Conservation (phyloP, 2,113 vertebrate genomes). For the Crotalus helleri region DNA sequence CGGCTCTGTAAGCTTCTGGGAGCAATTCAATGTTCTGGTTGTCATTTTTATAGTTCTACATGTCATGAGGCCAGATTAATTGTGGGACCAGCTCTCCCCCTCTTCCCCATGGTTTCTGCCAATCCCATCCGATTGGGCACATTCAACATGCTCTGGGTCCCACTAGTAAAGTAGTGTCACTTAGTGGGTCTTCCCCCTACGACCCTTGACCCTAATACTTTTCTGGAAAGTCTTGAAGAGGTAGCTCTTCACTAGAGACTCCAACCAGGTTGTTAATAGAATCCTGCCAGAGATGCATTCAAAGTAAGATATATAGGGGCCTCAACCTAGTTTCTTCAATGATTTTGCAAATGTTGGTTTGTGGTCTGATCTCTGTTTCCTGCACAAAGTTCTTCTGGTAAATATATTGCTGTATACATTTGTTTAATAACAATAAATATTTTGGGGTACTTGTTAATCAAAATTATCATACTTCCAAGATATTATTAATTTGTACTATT, state of each 20-base stretch:
- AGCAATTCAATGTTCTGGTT: background rate
- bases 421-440: background rate
- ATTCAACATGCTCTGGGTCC: background rate
- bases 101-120: background rate
- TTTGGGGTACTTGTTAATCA: background rate
- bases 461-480: background rate
- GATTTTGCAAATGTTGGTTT: background rate
- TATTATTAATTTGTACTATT: background rate
- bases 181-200: background rate
- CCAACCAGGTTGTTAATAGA: background rate
- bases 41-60: background rate
- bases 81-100: background rate
- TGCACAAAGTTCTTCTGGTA: background rate
- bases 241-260: background rate
- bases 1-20: background rate
- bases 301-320: background rate
- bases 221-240: background rate
- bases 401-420: background rate
- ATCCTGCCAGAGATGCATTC: background rate
- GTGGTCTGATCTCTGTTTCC: background rate
- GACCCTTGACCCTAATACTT: background rate
- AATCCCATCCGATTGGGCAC: background rate
- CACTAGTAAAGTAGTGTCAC: background rate
- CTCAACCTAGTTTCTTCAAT: background rate
- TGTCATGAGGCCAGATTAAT: background rate